A percentile compares a stretch with the other conserved stretches of the same genome.
Evolutionary conservation across 1,140 invertebrate genomes (phyloP).

Genomic region (Pachyrhynchus sulphureomaculatus): DNA sequence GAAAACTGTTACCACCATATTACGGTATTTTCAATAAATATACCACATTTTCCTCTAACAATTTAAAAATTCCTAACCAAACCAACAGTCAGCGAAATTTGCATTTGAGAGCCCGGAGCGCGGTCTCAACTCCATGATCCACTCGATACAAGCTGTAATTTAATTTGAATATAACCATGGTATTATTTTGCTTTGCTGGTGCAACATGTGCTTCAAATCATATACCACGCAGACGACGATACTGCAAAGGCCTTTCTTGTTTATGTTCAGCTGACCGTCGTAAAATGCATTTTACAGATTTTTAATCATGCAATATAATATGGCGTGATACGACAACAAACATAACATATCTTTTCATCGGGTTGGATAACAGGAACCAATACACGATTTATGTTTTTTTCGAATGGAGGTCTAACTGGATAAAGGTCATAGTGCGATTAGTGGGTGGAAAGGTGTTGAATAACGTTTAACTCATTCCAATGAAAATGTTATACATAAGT

Average conservation of each 20-base stretch:
- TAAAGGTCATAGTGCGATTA: not conserved
- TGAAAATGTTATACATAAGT: no score
- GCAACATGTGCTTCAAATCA: constrained; percentile 48
- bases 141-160: constrained; percentile 34
- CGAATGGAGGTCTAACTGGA: not conserved
- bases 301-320: constrained; percentile 44
- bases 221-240: constrained; percentile 42
- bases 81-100: constrained; percentile 6
- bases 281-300: constrained; percentile 42
- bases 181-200: constrained; percentile 34
- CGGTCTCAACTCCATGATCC: constrained; percentile 2
- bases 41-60: no score
- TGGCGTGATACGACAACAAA: constrained; percentile 35
- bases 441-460: no score
- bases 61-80: no score
- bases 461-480: no score
- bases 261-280: constrained; percentile 41
- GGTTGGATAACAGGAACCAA: constrained; percentile 22
- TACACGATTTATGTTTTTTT: constrained; percentile 9
- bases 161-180: constrained; percentile 44
- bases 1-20: no score
- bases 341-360: constrained; percentile 28
- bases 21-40: no score
- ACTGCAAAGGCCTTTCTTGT: constrained; percentile 44
- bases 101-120: constrained; percentile 17